Evolutionary conservation across 2,113 vertebrate genomes (phyloP).

Genomic region (Tragulus kanchil): DNA sequence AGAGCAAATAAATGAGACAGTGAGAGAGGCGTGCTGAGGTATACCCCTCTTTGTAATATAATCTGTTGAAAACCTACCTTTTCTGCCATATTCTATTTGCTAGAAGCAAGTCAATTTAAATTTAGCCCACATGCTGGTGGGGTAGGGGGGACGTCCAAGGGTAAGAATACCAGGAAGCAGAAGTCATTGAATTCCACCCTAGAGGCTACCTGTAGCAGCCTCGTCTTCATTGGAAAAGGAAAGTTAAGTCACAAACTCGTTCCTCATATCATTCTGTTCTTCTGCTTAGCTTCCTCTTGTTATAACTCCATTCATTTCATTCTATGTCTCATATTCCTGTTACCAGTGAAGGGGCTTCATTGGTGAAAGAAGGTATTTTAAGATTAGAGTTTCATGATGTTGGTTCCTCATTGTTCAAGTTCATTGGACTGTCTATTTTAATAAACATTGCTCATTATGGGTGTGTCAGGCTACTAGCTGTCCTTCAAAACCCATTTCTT

Average conservation of each 20-base stretch:
- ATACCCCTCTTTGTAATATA: background rate
- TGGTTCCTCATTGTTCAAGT: background rate
- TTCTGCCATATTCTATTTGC: background rate
- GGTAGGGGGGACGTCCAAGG: background rate
- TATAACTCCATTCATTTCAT: background rate
- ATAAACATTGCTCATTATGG: background rate
- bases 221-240: background rate
- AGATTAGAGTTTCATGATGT: background rate
- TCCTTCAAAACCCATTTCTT: conserved; percentile 25
- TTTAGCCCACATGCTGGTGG: background rate
- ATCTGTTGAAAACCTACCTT: background rate
- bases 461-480: background rate
- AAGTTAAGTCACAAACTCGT: background rate
- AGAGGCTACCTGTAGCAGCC: background rate
- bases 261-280: background rate
- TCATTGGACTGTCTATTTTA: background rate
- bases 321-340: background rate
- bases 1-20: background rate
- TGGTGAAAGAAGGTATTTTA: background rate
- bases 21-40: background rate
- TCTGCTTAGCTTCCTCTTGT: background rate
- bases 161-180: background rate
- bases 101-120: conserved; percentile 13
- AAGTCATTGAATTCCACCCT: background rate
- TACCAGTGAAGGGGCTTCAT: background rate